phyloP scores from a whole-genome alignment of 2,113 vertebrate genomes.

The Toxostoma redivivum region DNA sequence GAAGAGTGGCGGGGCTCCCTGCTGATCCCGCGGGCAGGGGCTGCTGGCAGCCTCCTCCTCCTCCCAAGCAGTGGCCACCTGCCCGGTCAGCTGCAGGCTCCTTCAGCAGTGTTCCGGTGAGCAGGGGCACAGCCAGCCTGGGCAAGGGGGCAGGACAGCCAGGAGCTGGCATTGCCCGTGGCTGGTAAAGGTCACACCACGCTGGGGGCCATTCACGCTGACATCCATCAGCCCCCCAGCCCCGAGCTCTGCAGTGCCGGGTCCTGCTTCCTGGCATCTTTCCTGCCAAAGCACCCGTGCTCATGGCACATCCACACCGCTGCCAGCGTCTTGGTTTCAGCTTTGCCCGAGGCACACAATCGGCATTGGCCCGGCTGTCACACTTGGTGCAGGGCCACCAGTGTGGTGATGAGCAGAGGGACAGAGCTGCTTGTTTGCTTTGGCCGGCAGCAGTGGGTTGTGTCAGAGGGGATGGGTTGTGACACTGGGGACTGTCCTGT shows the following conservation, averaged over 20 bases:
- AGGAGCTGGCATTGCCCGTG: not conserved
- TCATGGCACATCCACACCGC: not conserved
- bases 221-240: not conserved
- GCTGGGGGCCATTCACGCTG: fast-evolving
- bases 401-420: not conserved
- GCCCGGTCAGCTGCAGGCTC: not conserved
- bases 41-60: not conserved
- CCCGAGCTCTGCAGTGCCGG: not conserved
- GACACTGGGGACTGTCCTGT: slow-evolving; percentile 21
- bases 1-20: not conserved
- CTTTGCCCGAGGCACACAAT: not conserved
- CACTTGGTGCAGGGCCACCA: not conserved
- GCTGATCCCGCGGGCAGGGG: not conserved
- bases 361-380: not conserved
- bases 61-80: not conserved
- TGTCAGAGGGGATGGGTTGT: slow-evolving; percentile 1
- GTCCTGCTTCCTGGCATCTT: not conserved
- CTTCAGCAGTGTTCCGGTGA: not conserved
- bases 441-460: not conserved
- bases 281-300: not conserved
- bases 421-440: not conserved
- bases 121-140: not conserved
- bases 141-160: not conserved
- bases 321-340: not conserved
- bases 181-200: not conserved